phyloP scores from a whole-genome alignment of 2,797 vertebrate species.

The Pangasius macronema region DNA sequence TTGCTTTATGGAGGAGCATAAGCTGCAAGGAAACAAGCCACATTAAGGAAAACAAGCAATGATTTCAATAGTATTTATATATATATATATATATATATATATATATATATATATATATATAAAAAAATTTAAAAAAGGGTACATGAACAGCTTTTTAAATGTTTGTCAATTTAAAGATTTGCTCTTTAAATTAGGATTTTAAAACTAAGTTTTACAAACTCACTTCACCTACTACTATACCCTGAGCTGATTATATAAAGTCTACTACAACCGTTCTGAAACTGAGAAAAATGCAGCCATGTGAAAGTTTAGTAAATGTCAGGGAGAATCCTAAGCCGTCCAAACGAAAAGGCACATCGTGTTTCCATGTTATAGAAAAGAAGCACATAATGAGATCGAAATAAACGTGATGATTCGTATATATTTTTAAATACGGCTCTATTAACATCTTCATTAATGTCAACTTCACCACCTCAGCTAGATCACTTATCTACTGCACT shows the following conservation, averaged over 20 bases:
- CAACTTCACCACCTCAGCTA: too few relatives aligned
- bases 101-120: too few relatives aligned
- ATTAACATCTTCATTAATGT: not conserved
- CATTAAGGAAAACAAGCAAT: not conserved
- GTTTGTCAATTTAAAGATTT: not conserved
- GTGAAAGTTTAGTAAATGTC: not conserved
- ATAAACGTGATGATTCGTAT: not conserved
- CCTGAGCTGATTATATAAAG: not conserved
- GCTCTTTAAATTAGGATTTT: not conserved
- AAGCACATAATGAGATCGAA: not conserved
- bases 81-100: too few relatives aligned
- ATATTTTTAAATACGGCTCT: not conserved
- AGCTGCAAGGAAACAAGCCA: constrained; percentile 60
- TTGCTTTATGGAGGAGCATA: constrained; percentile 69
- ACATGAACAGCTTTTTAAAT: not conserved
- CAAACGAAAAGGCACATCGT: not conserved
- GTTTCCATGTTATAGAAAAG: not conserved
- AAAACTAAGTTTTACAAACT: not conserved
- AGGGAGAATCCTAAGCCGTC: not conserved
- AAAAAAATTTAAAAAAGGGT: too few relatives aligned
- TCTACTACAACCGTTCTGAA: not conserved
- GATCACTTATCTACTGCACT: not conserved
- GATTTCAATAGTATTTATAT: too few relatives aligned
- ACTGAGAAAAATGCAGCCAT: not conserved
- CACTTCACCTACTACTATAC: not conserved